Conservation (phyloP, 2,888 invertebrate species). For the Epistrophe grossulariae region DNA sequence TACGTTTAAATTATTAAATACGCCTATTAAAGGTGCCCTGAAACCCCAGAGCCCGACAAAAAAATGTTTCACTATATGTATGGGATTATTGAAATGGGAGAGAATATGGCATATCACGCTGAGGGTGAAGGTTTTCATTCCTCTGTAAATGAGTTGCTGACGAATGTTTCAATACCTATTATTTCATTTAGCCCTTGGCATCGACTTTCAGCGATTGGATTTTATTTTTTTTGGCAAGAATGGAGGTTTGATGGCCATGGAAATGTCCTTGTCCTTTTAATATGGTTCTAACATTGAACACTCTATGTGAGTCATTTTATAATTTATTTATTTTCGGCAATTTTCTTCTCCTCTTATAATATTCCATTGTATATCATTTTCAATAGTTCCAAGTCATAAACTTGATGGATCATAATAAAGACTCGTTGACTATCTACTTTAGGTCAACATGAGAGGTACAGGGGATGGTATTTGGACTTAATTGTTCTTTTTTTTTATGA, state of each 20-base stretch:
- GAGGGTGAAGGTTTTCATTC: slow-evolving; percentile 45
- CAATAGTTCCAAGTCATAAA: not conserved
- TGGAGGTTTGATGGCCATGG: slow-evolving; percentile 3
- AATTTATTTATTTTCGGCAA: not conserved
- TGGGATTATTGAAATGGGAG: slow-evolving; percentile 16
- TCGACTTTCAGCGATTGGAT: slow-evolving; percentile 23
- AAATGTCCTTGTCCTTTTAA: slow-evolving; percentile 17
- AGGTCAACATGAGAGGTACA: not conserved
- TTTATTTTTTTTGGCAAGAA: slow-evolving; percentile 11
- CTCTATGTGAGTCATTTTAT: not conserved
- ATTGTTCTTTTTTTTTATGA: not conserved
- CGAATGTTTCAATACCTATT: slow-evolving; percentile 13
- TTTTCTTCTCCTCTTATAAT: not conserved
- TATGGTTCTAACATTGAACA: not conserved
- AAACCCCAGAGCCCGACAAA: not conserved
- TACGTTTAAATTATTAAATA: slow-evolving; percentile 20
- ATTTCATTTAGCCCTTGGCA: slow-evolving; percentile 37
- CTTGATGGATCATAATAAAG: slow-evolving; percentile 9
- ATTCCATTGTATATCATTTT: not conserved
- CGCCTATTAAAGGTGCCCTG: slow-evolving; percentile 54
- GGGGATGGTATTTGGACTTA: not conserved
- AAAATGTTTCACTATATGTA: not conserved
- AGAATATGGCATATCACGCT: not conserved
- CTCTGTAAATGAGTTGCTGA: slow-evolving; percentile 32
- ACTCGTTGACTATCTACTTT: not conserved